These are phyloP conservation scores for Eremophila alpestris DNA, from an alignment of 2,797 vertebrate genomes.

Conservation along the genomic window DNA sequence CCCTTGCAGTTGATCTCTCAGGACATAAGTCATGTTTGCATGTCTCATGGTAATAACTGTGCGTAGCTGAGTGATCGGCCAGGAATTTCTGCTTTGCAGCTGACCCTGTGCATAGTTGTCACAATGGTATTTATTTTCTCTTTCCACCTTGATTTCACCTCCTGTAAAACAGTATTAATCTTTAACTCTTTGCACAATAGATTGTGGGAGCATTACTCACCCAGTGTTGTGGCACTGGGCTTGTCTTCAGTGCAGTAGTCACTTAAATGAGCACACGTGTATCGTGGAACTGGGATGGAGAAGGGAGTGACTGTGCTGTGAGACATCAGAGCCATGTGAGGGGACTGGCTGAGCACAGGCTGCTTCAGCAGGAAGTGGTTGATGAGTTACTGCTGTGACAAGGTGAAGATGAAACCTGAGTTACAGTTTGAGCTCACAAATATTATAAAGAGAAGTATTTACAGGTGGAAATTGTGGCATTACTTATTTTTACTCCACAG, in stretches of 20 bases:
- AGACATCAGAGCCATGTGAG: not conserved
- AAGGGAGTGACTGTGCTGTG: not conserved
- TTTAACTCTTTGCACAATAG: constrained; percentile 26
- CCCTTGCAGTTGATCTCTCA: not conserved
- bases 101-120: not conserved
- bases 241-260: not conserved
- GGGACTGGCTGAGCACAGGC: not conserved
- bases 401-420: not conserved
- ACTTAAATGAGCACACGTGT: not conserved
- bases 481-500: not conserved
- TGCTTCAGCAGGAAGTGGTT: constrained; percentile 55
- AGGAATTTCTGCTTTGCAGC: not conserved
- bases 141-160: not conserved
- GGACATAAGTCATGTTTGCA: not conserved
- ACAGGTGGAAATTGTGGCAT: not conserved
- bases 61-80: not conserved
- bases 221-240: not conserved
- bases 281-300: not conserved
- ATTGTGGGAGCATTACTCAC: constrained; percentile 28
- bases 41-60: not conserved
- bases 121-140: not conserved
- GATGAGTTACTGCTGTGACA: constrained; percentile 1
- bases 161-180: not conserved
- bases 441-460: not conserved
- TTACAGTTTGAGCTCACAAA: not conserved